Conservation (phyloP, 1,140 invertebrate species). For the Lasioglossum albipes region DNA sequence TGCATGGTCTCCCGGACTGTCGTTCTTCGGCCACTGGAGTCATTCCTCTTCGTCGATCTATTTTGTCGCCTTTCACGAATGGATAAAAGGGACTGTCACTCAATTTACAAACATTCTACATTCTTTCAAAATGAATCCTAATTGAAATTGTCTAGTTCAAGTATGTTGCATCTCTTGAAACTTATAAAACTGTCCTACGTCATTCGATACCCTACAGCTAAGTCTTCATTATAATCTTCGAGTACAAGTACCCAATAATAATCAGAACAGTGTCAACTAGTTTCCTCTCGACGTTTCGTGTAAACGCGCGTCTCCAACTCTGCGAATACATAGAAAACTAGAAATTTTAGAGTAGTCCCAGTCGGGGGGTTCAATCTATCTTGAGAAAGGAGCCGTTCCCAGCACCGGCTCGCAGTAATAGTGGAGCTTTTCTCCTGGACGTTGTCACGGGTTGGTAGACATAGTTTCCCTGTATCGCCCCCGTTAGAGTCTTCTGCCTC, state of each 20-base stretch:
- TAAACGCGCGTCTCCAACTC: not conserved
- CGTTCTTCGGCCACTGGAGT: not conserved
- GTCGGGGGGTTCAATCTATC: constrained; percentile 66
- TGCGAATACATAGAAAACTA: constrained; percentile 36
- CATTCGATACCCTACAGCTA: too few relatives aligned
- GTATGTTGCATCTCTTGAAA: too few relatives aligned
- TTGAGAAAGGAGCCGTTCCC: constrained; percentile 71
- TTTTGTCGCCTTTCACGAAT: not conserved
- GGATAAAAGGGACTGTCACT: not conserved
- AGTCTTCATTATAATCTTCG: too few relatives aligned
- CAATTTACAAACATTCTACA: not conserved
- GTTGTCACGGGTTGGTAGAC: constrained; percentile 76
- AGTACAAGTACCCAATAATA: too few relatives aligned
- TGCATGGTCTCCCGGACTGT: not conserved
- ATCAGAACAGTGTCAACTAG: not conserved
- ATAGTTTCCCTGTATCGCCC: constrained; percentile 77
- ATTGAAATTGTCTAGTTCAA: too few relatives aligned
- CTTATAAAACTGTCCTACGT: too few relatives aligned
- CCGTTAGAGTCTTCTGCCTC: constrained; percentile 73
- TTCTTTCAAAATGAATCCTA: too few relatives aligned
- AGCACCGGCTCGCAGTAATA: constrained; percentile 68
- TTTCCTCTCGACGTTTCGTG: not conserved
- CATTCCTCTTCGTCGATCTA: not conserved
- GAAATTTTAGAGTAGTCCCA: constrained; percentile 3
- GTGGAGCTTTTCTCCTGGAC: constrained; percentile 72